phyloP scores from a whole-genome alignment of 2,113 vertebrate genomes.

The Crotalus viridis region DNA sequence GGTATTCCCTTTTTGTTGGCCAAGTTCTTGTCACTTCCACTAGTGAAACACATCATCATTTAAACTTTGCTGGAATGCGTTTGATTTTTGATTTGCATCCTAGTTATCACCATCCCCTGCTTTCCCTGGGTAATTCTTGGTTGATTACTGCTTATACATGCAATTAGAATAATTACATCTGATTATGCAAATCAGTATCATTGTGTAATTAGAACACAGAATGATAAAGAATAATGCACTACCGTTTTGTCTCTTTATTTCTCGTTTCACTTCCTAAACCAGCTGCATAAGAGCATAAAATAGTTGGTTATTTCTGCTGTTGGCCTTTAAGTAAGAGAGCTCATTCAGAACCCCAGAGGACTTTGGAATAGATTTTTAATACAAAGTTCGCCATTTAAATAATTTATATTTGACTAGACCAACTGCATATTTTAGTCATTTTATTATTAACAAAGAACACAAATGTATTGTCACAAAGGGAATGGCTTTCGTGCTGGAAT shows the following conservation, averaged over 20 bases:
- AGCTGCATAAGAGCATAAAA: background rate
- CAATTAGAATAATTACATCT: slow-evolving; percentile 65
- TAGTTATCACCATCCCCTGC: slow-evolving; percentile 19
- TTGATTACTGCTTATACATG: slow-evolving; percentile 66
- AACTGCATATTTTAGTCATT: background rate
- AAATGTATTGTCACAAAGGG: too few species aligned
- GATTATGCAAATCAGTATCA: slow-evolving; percentile 60
- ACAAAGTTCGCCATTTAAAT: background rate
- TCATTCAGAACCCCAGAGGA: background rate
- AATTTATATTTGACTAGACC: background rate
- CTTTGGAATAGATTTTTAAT: slow-evolving; percentile 5
- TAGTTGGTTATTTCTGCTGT: background rate
- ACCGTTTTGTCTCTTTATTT: background rate
- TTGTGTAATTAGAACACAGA: slow-evolving; percentile 52
- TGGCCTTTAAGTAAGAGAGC: background rate
- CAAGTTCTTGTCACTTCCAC: background rate
- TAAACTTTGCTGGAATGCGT: slow-evolving; percentile 19
- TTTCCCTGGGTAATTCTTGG: slow-evolving; percentile 57
- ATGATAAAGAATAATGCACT: slow-evolving; percentile 46
- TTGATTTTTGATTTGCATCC: slow-evolving; percentile 55
- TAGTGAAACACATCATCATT: slow-evolving; percentile 23
- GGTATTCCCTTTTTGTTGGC: background rate
- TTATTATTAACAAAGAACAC: background rate
- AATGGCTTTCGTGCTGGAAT: background rate
- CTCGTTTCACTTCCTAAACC: background rate